A percentile compares a stretch with the other conserved stretches of the same genome.
Conservation (phyloP, 2,888 invertebrate genomes). For the Cryptocheilus praepositus region DNA sequence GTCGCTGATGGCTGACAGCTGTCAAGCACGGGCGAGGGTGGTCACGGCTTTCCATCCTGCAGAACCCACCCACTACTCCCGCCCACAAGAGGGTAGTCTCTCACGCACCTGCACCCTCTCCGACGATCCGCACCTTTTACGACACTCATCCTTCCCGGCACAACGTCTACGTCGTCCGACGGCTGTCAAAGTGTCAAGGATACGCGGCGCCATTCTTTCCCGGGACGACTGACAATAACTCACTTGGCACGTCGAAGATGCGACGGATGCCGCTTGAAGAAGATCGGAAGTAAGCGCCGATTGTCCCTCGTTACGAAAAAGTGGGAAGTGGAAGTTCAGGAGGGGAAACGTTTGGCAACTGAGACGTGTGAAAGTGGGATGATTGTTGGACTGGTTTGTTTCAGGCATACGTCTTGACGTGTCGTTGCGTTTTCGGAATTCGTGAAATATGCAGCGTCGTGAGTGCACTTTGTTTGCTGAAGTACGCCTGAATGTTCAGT, state of each 20-base stretch:
- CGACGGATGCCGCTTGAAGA: constrained; percentile 32
- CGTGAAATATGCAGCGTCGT: too few species aligned
- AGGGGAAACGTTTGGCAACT: too few species aligned
- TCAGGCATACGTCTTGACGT: too few species aligned
- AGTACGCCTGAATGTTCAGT: too few species aligned
- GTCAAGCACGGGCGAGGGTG: constrained; percentile 58
- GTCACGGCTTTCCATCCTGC: constrained; percentile 47
- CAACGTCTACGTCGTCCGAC: constrained; percentile 30
- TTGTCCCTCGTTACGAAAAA: too few species aligned
- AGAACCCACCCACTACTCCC: constrained; percentile 7
- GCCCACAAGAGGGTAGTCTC: neutral
- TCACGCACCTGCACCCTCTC: constrained; percentile 4
- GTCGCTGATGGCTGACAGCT: constrained; percentile 67
- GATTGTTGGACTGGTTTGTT: too few species aligned
- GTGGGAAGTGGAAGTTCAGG: too few species aligned
- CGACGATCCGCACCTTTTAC: constrained; percentile 7
- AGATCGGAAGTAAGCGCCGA: too few species aligned
- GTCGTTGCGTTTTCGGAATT: too few species aligned
- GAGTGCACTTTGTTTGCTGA: too few species aligned
- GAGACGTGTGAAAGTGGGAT: too few species aligned
- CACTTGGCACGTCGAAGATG: constrained; percentile 53
- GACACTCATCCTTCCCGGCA: constrained; percentile 20
- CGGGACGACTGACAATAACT: constrained; percentile 52
- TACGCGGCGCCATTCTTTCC: constrained; percentile 48
- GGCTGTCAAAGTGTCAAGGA: constrained; percentile 64